A percentile compares a stretch with the other conserved stretches of the same genome.
These are phyloP conservation scores for Uromys caudimaculatus DNA, from an alignment of 2,797 vertebrate species.

Conservation along the genomic window DNA sequence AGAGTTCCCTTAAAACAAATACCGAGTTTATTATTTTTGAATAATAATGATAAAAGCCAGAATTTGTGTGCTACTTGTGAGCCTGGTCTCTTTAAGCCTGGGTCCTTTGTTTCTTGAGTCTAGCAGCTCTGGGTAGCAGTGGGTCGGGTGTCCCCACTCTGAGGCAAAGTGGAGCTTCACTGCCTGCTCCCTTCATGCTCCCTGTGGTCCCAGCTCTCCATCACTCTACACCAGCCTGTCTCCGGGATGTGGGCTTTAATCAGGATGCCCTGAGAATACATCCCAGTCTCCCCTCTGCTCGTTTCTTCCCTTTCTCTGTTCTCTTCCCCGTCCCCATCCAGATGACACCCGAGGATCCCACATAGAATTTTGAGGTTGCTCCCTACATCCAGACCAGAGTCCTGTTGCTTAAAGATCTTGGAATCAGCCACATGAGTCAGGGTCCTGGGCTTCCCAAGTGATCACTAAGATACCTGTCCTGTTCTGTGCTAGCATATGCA, in stretches of 20 bases:
- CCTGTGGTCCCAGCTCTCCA: not conserved
- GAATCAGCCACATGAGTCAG: not conserved
- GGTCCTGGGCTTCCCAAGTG: not conserved
- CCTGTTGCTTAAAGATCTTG: not conserved
- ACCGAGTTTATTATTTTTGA: conserved; percentile 66
- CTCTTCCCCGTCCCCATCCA: fast-evolving
- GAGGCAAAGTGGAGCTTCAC: not conserved
- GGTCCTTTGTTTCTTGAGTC: not conserved
- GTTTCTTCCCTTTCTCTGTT: no score
- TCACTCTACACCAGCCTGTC: no score
- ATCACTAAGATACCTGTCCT: not conserved
- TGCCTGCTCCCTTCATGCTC: not conserved
- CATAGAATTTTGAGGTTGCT: not conserved
- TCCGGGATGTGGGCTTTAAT: not conserved
- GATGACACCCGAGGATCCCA: not conserved
- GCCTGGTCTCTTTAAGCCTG: not conserved
- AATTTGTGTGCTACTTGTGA: not conserved
- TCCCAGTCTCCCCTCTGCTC: not conserved
- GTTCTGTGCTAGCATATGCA: not conserved
- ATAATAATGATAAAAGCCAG: conserved; percentile 15
- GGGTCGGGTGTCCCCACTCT: not conserved
- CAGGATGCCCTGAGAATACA: not conserved
- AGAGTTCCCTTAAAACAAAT: conserved; percentile 10
- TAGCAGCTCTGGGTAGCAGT: not conserved
- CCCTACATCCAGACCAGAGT: not conserved